Base-by-base conservation (phyloP, 1,140 invertebrate genomes). In the Brachionus calyciflorus region DNA sequence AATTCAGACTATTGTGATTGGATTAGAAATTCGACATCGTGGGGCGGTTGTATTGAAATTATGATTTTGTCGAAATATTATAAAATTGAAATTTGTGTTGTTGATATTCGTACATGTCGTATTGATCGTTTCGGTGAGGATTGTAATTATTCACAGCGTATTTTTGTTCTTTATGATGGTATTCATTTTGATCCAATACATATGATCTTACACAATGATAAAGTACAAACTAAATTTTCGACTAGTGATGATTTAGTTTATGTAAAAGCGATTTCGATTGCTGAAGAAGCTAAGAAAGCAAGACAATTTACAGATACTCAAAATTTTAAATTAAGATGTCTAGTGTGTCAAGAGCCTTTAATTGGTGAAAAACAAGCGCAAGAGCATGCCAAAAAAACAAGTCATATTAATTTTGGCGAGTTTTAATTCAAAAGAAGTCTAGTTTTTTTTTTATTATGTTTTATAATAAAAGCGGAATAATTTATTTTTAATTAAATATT, bases 11-110 rank as follows among this genome's bases (percentile, higher is more conserved):
- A 98, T 82, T 93, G 91, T 81, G 86, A 88, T 21, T 85, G 83
- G 83, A 84, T 85, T 28, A 78, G 79, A 78, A 80, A 82, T 41
- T 78, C 79, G 12, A 80, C 82, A 26, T 82, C 93, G 0, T 98
- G 95, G 95, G 94, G 94, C 78, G 94, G 95, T 80, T 94, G 91
- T 49, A 97, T 98, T 79, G 95, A 98, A 87, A 86, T 94, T 3
- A 86, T 93, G 2, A 92, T 97, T 77, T 84, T 98, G n/a, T 91
- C 92, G 3, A 89, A 90, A 80, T 91, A 91, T 84, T 96, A 92
- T 85, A 90, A 90, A 44, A 84, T 95, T 78, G 94, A 98, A 88
- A 96, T 97, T 84, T 93, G 91, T 80, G 94, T 96, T 6, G 91
- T 96, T 3, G 92, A 97, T 82, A 94, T 92, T 44, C 89, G 94